phyloP scores from a whole-genome alignment of 2,888 invertebrate species.

The Timandra comae region DNA sequence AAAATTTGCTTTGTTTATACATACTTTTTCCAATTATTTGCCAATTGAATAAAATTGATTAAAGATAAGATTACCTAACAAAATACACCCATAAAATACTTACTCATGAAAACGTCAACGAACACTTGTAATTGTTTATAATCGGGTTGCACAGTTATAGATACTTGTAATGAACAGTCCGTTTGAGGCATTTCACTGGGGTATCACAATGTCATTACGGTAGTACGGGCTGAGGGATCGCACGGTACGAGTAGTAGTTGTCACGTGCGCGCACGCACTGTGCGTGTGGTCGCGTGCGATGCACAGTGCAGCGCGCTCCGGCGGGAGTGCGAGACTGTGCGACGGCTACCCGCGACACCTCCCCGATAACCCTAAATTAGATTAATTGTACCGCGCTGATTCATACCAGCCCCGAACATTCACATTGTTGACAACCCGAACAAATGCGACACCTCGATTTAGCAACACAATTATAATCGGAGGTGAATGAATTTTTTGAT shows the following conservation, averaged over 20 bases:
- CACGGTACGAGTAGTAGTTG: slow-evolving; percentile 7
- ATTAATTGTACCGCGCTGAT: slow-evolving; percentile 74
- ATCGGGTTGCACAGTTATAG: slow-evolving; percentile 65
- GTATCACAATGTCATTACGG: slow-evolving; percentile 45
- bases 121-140: slow-evolving; percentile 64
- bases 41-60: neutral
- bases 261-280: slow-evolving; percentile 29
- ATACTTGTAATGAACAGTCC: slow-evolving; percentile 69
- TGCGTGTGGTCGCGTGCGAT: slow-evolving; percentile 46
- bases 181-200: slow-evolving; percentile 68
- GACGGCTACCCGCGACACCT: slow-evolving; percentile 59
- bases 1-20: no score
- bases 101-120: slow-evolving; percentile 75
- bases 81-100: no score
- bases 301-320: slow-evolving; percentile 40
- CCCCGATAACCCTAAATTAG: slow-evolving; percentile 74
- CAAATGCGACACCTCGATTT: slow-evolving; percentile 61
- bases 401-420: slow-evolving; percentile 57
- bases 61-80: no score
- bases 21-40: no score
- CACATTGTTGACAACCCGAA: slow-evolving; percentile 59
- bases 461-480: slow-evolving; percentile 47
- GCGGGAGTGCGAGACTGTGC: slow-evolving; percentile 64
- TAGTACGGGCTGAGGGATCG: slow-evolving; percentile 9
- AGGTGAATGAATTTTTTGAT: slow-evolving; percentile 50